phyloP scores from a whole-genome alignment of 1,140 invertebrate species.

The Papilio dardanus region DNA sequence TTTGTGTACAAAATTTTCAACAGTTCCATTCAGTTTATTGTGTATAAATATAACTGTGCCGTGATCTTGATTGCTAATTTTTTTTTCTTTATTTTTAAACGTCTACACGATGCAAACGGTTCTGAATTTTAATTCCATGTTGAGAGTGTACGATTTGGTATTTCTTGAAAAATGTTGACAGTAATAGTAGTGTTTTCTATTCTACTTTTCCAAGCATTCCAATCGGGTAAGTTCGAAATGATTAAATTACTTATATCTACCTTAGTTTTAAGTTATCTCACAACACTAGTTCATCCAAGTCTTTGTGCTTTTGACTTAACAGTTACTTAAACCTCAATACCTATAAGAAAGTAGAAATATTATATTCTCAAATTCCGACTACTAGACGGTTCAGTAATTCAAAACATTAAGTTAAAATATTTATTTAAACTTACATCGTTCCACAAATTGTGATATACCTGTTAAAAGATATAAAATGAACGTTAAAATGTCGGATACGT shows the following conservation, averaged over 20 bases:
- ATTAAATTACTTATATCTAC: background rate
- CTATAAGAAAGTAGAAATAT: background rate
- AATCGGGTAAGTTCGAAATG: slow-evolving; percentile 57
- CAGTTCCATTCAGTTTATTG: slow-evolving; percentile 53
- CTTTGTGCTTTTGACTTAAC: background rate
- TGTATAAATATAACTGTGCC: slow-evolving; percentile 53
- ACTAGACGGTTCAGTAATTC: background rate
- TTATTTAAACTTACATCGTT: background rate
- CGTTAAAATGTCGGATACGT: slow-evolving; percentile 17
- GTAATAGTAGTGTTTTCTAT: slow-evolving; percentile 65
- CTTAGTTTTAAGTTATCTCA: background rate
- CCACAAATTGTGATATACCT: background rate
- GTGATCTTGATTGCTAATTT: slow-evolving; percentile 52
- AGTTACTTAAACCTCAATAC: background rate
- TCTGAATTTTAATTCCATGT: slow-evolving; percentile 65
- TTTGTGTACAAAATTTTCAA: slow-evolving; percentile 55
- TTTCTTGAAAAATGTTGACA: slow-evolving; percentile 73
- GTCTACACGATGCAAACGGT: slow-evolving; percentile 71
- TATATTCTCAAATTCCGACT: background rate
- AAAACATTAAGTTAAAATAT: background rate
- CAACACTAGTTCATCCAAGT: background rate
- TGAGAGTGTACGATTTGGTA: slow-evolving; percentile 65
- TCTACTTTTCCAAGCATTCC: slow-evolving; percentile 59
- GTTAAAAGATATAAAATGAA: background rate
- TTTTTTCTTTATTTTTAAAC: slow-evolving; percentile 49